phyloP scores from a whole-genome alignment of 2,797 vertebrate species.

The Pseudochirops corinnae region DNA sequence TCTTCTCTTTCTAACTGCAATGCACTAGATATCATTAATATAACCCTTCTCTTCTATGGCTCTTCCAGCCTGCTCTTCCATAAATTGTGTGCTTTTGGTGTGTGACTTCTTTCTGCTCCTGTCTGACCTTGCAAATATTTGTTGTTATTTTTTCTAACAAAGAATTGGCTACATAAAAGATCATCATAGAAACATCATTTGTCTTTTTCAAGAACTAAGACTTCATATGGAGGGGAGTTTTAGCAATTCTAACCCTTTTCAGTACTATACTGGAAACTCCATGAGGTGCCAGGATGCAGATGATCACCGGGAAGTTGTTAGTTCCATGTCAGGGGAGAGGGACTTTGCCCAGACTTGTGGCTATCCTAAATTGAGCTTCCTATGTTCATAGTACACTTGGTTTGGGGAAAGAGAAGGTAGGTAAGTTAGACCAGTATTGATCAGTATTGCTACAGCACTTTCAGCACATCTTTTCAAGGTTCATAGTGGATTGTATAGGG shows the following conservation, averaged over 20 bases:
- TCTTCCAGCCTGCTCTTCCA: background rate
- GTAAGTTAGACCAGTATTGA: background rate
- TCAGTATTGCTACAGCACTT: background rate
- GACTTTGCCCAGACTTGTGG: background rate
- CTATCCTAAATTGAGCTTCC: background rate
- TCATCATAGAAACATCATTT: background rate
- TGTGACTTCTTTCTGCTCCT: background rate
- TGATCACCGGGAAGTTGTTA: background rate
- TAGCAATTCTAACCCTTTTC: background rate
- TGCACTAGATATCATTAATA: background rate
- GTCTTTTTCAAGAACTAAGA: background rate
- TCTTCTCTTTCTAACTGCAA: background rate
- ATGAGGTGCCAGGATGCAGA: background rate
- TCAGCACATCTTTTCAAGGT: background rate
- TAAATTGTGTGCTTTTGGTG: background rate
- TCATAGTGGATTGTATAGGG: background rate
- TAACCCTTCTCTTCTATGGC: background rate
- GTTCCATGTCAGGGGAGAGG: background rate
- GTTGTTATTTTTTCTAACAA: background rate
- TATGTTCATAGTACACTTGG: background rate
- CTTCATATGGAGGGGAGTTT: background rate
- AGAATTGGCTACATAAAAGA: background rate
- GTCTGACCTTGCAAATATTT: background rate
- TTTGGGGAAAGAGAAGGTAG: background rate
- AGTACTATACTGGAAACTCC: background rate